phyloP scores from a whole-genome alignment of 2,113 vertebrate genomes.

The Bostrychus sinensis region DNA sequence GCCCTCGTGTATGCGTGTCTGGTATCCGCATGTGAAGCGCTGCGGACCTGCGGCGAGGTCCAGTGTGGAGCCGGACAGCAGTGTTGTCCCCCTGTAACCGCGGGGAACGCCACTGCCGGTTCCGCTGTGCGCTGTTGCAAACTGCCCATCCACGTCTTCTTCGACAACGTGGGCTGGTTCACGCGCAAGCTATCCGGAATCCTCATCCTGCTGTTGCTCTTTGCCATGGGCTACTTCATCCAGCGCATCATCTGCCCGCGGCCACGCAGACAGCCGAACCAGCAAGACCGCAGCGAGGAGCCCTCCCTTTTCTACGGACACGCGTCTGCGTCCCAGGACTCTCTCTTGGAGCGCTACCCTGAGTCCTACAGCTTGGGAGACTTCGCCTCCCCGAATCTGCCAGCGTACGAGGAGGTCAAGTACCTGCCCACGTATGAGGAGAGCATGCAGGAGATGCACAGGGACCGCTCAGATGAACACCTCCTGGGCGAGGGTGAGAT shows the following conservation, averaged over 20 bases:
- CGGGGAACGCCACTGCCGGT: slow-evolving; percentile 75
- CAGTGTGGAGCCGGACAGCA: slow-evolving; percentile 84
- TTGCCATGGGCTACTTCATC: slow-evolving; percentile 92
- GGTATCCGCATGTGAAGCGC: slow-evolving; percentile 71
- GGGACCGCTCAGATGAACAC: slow-evolving; percentile 76
- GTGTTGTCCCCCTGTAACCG: slow-evolving; percentile 80
- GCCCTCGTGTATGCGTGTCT: slow-evolving; percentile 68
- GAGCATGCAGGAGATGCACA: slow-evolving; percentile 85
- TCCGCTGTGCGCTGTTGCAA: slow-evolving; percentile 82
- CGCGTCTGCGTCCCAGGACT: slow-evolving; percentile 85
- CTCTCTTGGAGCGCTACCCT: slow-evolving; percentile 80
- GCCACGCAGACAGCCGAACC: slow-evolving; percentile 80
- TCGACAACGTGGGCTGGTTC: slow-evolving; percentile 89
- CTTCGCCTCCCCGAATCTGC: slow-evolving; percentile 82
- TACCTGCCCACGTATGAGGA: slow-evolving; percentile 94
- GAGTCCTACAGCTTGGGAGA: slow-evolving; percentile 72
- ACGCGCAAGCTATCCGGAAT: slow-evolving; percentile 90
- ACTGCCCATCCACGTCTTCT: slow-evolving; percentile 84
- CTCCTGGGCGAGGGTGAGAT: slow-evolving; percentile 55
- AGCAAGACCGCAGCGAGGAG: slow-evolving; percentile 70
- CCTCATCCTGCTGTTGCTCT: slow-evolving; percentile 88
- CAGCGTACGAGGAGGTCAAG: slow-evolving; percentile 93
- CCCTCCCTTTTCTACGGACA: slow-evolving; percentile 81
- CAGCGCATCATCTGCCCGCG: slow-evolving; percentile 91
- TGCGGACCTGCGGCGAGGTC: slow-evolving; percentile 82